Conservation (phyloP, 1,140 invertebrate genomes). For the Nephotettix cincticeps region DNA sequence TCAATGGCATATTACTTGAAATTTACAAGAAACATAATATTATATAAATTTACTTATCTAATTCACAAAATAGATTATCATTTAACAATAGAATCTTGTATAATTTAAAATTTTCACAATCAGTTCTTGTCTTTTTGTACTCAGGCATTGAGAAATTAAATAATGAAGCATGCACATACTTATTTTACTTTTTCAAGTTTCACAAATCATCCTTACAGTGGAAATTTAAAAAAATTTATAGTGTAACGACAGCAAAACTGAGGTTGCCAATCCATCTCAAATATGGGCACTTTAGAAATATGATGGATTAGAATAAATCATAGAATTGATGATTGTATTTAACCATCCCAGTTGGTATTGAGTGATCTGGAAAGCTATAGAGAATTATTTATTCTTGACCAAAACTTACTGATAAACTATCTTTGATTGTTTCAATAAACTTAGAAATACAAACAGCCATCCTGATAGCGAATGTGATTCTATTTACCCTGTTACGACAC, state of each 20-base stretch:
- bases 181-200: background rate
- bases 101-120: background rate
- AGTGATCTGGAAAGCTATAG: too few relatives aligned
- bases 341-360: too few relatives aligned
- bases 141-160: background rate
- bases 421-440: too few relatives aligned
- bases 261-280: too few relatives aligned
- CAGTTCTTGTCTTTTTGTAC: background rate
- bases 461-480: too few relatives aligned
- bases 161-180: background rate
- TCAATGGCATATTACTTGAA: background rate
- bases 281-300: too few relatives aligned
- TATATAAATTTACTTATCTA: slow-evolving; percentile 1
- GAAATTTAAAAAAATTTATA: background rate
- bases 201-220: background rate
- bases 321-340: background rate
- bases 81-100: background rate
- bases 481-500: too few relatives aligned
- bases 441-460: too few relatives aligned
- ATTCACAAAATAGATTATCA: background rate
- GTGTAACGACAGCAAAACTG: too few relatives aligned
- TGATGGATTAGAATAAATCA: background rate
- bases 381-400: too few relatives aligned
- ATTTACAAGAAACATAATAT: background rate
- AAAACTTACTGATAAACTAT: too few relatives aligned